Base-by-base conservation (phyloP, 2,113 vertebrate genomes). In the Toxostoma redivivum region DNA sequence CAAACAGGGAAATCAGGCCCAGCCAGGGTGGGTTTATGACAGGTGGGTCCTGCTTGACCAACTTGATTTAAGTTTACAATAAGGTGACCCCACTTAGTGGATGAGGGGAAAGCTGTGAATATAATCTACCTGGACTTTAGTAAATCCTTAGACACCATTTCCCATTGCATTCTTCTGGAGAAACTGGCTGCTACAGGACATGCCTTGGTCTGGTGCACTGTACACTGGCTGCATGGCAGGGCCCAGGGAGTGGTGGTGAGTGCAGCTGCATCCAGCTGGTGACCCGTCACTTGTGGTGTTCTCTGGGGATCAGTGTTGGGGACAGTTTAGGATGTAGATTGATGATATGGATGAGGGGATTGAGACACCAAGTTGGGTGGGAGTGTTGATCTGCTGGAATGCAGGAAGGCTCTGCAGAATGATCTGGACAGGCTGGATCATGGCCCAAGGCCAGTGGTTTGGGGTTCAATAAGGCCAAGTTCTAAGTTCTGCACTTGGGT, bases 271-370 rank as follows among this genome's bases (percentile, higher is more conserved):
- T 33, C 33, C 33, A 30, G 28, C 38, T n/a, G 53, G 69, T 1
- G 2, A 12, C 5, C 3, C 0, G 1, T 47, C 25, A 16, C 40
- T 8, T 16, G n/a, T n/a, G 69, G 7, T 45, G 47, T 1, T 51
- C 37, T 27, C 11, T 20, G 24, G 23, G 7, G 20, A 11, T 25
- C 28, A 81, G 33, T 28, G 6, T 0, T 60, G 38, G 20, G 38
- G 15, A 23, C 37, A 58, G 38, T 72, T 88, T 42, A 27, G 33
- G 15, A 30, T 61, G 28, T 40, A 8, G 10, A 54, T 28, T 8
- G 15, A 33, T 42, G 22, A 23, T 23, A 44, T 88, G 44, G 12
- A 38, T 45, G 30, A 88, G 28, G 28, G 13, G 53, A 38, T 38
- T 66, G 45, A 45, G 38, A 66, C 38, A 61, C 14, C n/a, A 40